Conservation (phyloP, 2,797 vertebrate genomes). For the Scleropages formosus region DNA sequence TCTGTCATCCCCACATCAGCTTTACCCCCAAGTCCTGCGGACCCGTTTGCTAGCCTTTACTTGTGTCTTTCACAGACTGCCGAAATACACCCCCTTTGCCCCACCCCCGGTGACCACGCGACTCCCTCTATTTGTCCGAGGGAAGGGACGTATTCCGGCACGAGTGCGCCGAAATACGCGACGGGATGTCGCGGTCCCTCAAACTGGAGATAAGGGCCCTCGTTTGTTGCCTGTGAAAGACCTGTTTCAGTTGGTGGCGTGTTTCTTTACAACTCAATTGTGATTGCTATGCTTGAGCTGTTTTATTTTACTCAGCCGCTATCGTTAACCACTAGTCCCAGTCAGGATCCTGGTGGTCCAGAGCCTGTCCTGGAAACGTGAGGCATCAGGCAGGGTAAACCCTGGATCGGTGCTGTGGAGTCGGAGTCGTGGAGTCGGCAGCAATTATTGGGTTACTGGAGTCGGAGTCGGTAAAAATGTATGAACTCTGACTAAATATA, state of each 20-base stretch:
- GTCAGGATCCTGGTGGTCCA: too few species aligned
- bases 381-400: too few species aligned
- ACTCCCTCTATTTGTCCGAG: background rate
- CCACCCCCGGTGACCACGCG: constrained; percentile 39
- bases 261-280: background rate
- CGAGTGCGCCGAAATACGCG: background rate
- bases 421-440: too few species aligned
- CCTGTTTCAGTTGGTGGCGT: background rate
- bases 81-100: constrained; percentile 9
- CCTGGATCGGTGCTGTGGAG: too few species aligned
- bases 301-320: background rate
- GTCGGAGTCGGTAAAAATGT: too few species aligned
- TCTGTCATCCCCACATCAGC: constrained; percentile 39
- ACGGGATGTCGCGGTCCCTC: background rate
- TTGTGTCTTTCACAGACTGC: constrained; percentile 43
- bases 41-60: constrained; percentile 38
- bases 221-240: background rate
- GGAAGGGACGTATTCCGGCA: background rate
- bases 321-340: too few species aligned
- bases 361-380: too few species aligned
- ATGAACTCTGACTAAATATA: too few species aligned
- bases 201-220: background rate
- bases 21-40: background rate
- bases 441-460: too few species aligned
- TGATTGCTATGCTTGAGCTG: background rate